These are phyloP conservation scores for Rattus rattus DNA, from an alignment of 2,113 vertebrate species.

Conservation along the genomic window DNA sequence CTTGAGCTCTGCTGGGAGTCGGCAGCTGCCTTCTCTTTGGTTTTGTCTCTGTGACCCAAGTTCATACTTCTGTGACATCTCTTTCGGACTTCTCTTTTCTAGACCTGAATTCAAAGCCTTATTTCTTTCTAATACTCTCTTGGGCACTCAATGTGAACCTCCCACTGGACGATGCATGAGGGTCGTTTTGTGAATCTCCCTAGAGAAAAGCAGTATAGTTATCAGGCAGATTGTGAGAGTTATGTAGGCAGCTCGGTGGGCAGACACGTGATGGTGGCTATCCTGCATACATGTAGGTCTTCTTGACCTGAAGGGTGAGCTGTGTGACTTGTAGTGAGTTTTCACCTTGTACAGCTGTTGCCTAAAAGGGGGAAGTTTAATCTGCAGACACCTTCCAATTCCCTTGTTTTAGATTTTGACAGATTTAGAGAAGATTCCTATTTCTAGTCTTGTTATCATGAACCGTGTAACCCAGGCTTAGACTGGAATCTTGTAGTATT, in stretches of 20 bases:
- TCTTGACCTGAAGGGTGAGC: not conserved
- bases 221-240: not conserved
- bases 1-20: not conserved
- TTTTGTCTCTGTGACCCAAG: not conserved
- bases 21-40: not conserved
- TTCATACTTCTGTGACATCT: not conserved
- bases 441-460: not conserved
- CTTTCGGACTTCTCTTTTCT: not conserved
- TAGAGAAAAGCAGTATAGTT: not conserved
- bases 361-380: not conserved
- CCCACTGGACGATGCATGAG: not conserved
- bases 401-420: not conserved
- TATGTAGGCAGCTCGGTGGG: not conserved
- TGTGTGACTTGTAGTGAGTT: not conserved
- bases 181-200: not conserved
- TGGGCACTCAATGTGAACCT: not conserved
- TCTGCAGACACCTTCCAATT: slow-evolving; percentile 16
- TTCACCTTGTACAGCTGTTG: not conserved
- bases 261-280: not conserved
- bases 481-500: not conserved
- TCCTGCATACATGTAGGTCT: too few relatives aligned
- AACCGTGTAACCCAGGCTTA: not conserved
- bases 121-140: not conserved
- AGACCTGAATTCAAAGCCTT: not conserved
- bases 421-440: not conserved